Evolutionary conservation across 2,113 vertebrate genomes (phyloP), one percentile per base, ranked within the genome.

Genomic region (Mirza zaza): DNA sequence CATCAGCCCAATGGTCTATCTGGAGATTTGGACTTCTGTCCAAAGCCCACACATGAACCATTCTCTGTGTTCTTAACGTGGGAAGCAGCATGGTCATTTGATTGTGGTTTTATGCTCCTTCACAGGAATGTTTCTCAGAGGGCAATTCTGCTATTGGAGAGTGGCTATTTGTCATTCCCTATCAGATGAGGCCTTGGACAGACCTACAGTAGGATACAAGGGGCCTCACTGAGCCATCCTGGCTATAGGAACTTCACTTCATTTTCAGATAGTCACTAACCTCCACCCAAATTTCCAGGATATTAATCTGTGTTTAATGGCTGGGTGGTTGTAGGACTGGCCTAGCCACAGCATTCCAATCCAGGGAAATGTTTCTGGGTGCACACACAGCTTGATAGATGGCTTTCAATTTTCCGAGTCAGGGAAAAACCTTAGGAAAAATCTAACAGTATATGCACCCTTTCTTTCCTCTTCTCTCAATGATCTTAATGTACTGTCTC

Each of bases 101-200:
- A 85, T 67, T 92, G 82, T 84, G 93, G 94, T 94, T 97, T 97
- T 77, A 89, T 93, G 88, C 63, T 92, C 36, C 96, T 92, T 93
- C 95, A 70, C 92, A 93, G 92, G 52, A 95, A 95, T 84, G 75
- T 63, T 83, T 91, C 83, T 83, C 89, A 48, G 45, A 68, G 71
- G 71, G 29, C 29, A 93, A 48, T 57, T 76, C 70, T 75, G 68
- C 73, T 94, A 57, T 79, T 81, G 39, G 29, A 83, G 55, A 89
- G 29, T 34, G 11, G 50, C 79, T 68, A 23, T 94, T 87, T 88
- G 77, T 93, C 59, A 76, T 90, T 93, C 91, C 57, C 75, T 87
- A 85, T 91, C 75, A 94, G 88, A 77, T 34, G 88, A 95, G 84
- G 57, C n/a, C 83, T 90, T 79, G 23, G 2, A 77, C 34, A 91